Evolutionary conservation across 2,113 vertebrate species (phyloP).

Genomic region (Sapajus apella): DNA sequence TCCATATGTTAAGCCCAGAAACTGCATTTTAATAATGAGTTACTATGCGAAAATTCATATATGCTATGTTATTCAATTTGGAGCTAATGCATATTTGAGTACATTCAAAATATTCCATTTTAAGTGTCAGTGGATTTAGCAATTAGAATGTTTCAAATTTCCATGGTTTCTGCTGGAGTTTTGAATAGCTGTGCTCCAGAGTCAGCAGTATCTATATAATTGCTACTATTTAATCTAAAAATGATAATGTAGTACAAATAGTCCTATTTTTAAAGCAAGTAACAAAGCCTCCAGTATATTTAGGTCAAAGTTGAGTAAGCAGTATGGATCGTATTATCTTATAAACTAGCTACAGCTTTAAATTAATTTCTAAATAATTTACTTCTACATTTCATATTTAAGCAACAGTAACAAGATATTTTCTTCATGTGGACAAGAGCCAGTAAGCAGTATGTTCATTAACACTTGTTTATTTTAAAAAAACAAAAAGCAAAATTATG

Average conservation of each 20-base stretch:
- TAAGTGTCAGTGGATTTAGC: neutral
- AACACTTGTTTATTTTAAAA: constrained; percentile 59
- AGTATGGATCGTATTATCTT: constrained; percentile 48
- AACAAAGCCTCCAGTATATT: neutral
- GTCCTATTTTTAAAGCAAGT: constrained; percentile 28
- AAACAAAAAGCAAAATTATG: constrained; percentile 60
- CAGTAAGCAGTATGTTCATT: constrained; percentile 42
- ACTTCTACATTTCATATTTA: constrained; percentile 36
- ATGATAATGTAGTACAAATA: constrained; percentile 50
- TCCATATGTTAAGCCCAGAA: neutral
- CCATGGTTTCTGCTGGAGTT: neutral
- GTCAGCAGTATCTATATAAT: constrained; percentile 1
- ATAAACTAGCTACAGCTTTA: constrained; percentile 62
- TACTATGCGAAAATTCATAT: constrained; percentile 30
- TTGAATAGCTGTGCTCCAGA: constrained; percentile 20
- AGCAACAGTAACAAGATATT: neutral
- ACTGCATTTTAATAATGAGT: constrained; percentile 40
- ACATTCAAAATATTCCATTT: constrained; percentile 42
- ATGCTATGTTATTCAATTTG: neutral
- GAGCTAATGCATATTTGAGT: constrained; percentile 37
- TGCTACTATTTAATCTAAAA: constrained; percentile 56
- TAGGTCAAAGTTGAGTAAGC: constrained; percentile 5
- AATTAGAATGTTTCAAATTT: constrained; percentile 57
- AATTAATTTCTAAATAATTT: constrained; percentile 70
- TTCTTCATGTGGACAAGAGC: neutral